Percentiles rank a stretch among this genome's conserved stretches.
Conservation (phyloP, 92 coral and sea anemone species). For the Phymanthus crucifer region DNA sequence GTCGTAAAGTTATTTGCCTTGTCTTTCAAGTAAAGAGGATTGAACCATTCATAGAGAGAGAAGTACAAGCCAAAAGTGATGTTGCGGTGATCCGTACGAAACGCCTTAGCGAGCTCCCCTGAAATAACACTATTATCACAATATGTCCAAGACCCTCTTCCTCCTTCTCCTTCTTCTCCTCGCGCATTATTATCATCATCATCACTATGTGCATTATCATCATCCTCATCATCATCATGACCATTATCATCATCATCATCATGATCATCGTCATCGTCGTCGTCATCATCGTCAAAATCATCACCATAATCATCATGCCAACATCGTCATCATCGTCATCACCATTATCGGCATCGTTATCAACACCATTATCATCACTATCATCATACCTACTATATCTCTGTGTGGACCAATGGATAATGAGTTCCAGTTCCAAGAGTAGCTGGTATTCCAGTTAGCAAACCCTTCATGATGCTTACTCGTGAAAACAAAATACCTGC, state of each 20-base stretch:
- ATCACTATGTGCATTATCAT: neutral
- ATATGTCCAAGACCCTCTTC: no score
- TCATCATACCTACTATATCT: conserved; percentile 70
- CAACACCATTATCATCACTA: neutral
- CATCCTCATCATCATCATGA: neutral
- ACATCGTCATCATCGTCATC: neutral
- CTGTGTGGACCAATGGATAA: conserved; percentile 86
- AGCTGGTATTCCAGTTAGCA: conserved; percentile 85
- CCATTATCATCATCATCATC: neutral
- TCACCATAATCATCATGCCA: neutral
- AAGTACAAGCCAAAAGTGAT: conserved; percentile 81
- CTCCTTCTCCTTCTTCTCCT: no score
- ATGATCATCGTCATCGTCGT: neutral
- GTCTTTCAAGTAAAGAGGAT: conserved; percentile 82
- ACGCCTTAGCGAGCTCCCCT: conserved; percentile 81
- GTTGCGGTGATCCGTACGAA: conserved; percentile 51
- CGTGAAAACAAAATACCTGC: conserved; percentile 76
- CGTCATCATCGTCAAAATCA: neutral
- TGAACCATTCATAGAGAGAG: conserved; percentile 87
- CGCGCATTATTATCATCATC: neutral
- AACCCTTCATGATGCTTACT: conserved; percentile 90
- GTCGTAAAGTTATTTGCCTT: conserved; percentile 63
- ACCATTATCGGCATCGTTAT: neutral
- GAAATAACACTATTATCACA: neutral
- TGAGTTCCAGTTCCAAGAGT: conserved; percentile 95